phyloP scores from a whole-genome alignment of 2,113 vertebrate species.

The Hymenochirus boettgeri region DNA sequence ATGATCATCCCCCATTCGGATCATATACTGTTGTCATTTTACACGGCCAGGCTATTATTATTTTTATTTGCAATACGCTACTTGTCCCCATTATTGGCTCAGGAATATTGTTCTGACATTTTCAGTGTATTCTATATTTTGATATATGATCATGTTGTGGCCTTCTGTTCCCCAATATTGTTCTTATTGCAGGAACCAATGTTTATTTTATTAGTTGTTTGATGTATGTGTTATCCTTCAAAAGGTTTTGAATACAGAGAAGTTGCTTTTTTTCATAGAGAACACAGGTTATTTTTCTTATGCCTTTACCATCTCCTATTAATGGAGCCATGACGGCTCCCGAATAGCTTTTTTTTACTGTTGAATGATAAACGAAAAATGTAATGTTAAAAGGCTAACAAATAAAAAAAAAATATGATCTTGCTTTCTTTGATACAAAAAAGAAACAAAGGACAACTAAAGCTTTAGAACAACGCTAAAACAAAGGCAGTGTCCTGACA shows the following conservation, averaged over 20 bases:
- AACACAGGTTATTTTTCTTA: not conserved
- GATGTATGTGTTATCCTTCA: not conserved
- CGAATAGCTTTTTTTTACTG: not conserved
- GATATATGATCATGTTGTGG: not conserved
- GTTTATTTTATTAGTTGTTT: not conserved
- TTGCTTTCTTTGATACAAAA: too few relatives aligned
- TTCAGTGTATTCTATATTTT: not conserved
- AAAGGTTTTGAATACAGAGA: not conserved
- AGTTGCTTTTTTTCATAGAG: not conserved
- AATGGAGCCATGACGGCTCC: not conserved
- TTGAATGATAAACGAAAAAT: too few relatives aligned
- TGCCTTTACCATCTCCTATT: not conserved
- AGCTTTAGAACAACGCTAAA: too few relatives aligned
- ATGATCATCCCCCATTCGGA: too few relatives aligned
- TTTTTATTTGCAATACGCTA: not conserved
- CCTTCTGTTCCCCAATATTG: not conserved
- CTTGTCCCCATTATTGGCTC: not conserved
- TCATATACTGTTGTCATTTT: not conserved
- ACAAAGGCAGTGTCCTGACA: too few relatives aligned
- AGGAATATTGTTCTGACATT: not conserved
- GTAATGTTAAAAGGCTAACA: too few relatives aligned
- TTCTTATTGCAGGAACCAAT: not conserved
- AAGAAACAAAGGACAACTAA: too few relatives aligned
- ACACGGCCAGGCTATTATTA: not conserved
- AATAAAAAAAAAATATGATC: too few relatives aligned